These are phyloP conservation scores for Chrysotoxum bicinctum DNA, from an alignment of 2,888 invertebrate species.

Conservation along the genomic window DNA sequence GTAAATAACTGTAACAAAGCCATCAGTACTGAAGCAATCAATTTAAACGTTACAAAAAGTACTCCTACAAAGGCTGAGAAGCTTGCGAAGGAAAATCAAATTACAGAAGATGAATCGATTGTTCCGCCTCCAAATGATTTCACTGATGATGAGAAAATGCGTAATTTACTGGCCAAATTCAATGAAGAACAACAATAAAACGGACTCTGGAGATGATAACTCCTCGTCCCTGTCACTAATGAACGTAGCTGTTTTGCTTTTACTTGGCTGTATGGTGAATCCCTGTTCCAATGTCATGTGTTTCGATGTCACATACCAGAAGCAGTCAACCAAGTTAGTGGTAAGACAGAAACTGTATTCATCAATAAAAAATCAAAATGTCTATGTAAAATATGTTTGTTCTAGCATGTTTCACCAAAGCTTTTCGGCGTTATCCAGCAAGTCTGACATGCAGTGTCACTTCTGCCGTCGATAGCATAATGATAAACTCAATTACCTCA, in stretches of 20 bases:
- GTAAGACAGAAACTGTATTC: slow-evolving; percentile 81
- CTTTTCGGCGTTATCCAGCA: slow-evolving; percentile 93
- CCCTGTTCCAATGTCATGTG: slow-evolving; percentile 97
- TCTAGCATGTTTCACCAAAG: slow-evolving; percentile 92
- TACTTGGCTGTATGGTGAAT: slow-evolving; percentile 97
- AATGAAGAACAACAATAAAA: too few relatives aligned
- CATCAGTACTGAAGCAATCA: too few relatives aligned
- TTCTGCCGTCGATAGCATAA: slow-evolving; percentile 82
- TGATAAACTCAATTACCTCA: slow-evolving; percentile 85
- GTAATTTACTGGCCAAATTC: too few relatives aligned
- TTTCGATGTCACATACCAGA: slow-evolving; percentile 97
- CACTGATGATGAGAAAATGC: too few relatives aligned
- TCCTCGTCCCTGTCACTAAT: too few relatives aligned
- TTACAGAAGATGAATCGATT: too few relatives aligned
- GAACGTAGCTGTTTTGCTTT: slow-evolving; percentile 99
- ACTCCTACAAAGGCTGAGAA: too few relatives aligned
- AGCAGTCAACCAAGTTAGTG: slow-evolving; percentile 91
- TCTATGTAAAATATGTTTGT: not conserved
- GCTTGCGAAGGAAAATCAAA: too few relatives aligned
- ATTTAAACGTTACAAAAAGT: too few relatives aligned
- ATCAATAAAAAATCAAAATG: not conserved
- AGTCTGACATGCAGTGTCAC: slow-evolving; percentile 90
- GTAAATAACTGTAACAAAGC: too few relatives aligned
- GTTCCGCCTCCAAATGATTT: too few relatives aligned
- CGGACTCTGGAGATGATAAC: too few relatives aligned